Conservation (phyloP, 92 coral and sea anemone genomes). For the Chrysogorgia sp. region DNA sequence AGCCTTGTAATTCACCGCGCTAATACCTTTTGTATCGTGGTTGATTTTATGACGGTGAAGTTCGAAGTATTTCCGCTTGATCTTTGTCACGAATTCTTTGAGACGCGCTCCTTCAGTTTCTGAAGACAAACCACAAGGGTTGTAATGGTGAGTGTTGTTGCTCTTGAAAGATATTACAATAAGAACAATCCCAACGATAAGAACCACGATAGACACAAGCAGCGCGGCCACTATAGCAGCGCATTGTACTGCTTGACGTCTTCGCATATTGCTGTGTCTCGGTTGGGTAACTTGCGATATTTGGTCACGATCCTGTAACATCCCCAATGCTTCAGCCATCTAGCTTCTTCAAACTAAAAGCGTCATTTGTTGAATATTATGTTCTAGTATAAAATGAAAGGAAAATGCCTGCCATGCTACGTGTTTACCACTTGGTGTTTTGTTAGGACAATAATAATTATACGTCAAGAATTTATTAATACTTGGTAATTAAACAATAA, state of each 20-base stretch:
- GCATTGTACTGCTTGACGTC: not conserved
- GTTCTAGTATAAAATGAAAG: no score
- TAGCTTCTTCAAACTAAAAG: no score
- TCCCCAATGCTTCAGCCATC: no score
- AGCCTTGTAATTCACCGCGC: conserved; percentile 53
- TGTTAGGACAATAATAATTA: no score
- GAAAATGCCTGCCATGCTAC: no score
- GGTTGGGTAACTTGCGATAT: not conserved
- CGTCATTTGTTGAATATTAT: no score
- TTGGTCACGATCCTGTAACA: not conserved
- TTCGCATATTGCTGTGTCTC: not conserved
- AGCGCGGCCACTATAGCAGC: not conserved
- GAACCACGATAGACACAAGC: conserved; percentile 6
- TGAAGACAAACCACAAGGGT: conserved; percentile 57
- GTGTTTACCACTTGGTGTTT: no score
- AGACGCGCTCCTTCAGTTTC: conserved; percentile 74
- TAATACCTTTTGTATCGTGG: not conserved
- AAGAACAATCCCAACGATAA: conserved; percentile 15
- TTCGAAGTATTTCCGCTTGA: conserved; percentile 59
- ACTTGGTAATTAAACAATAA: no score
- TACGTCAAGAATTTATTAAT: no score
- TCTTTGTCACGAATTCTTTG: conserved; percentile 65
- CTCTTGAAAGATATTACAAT: conserved; percentile 1
- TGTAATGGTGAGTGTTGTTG: not conserved
- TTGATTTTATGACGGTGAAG: conserved; percentile 61